These are phyloP conservation scores for Natrix natrix DNA, from an alignment of 2,797 vertebrate genomes.

Conservation along the genomic window DNA sequence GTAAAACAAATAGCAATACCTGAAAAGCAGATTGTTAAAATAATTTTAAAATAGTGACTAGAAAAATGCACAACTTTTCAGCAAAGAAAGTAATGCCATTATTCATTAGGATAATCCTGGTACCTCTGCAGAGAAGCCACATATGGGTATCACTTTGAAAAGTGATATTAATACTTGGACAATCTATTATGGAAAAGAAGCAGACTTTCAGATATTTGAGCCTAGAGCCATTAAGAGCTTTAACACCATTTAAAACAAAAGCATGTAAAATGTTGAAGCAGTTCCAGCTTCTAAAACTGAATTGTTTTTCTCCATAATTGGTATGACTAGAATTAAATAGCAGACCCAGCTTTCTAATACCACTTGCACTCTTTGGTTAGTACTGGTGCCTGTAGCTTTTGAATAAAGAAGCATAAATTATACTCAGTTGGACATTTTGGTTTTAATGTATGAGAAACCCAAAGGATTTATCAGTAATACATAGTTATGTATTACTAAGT, in stretches of 20 bases:
- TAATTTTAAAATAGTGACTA: background rate
- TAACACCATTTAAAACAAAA: background rate
- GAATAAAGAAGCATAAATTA: conserved; percentile 25
- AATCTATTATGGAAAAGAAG: background rate
- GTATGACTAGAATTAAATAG: background rate
- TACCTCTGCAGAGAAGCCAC: background rate
- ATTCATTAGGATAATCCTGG: background rate
- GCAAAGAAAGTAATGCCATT: background rate
- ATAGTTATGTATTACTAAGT: conserved; percentile 44
- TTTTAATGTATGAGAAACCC: conserved; percentile 52
- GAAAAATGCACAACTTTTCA: background rate
- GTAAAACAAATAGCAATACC: background rate
- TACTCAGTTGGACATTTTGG: conserved; percentile 18
- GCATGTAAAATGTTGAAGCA: background rate
- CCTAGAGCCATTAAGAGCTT: background rate
- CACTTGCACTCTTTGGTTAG: background rate
- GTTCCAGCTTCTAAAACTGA: background rate
- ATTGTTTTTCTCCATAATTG: background rate
- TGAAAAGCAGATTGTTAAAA: background rate
- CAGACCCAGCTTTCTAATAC: background rate
- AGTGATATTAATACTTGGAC: background rate
- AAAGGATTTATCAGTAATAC: conserved; percentile 46
- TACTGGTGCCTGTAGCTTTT: conserved; percentile 45
- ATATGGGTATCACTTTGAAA: background rate
- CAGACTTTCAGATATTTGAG: background rate